Evolutionary conservation across 2,797 vertebrate species (phyloP), one percentile per base, ranked within the genome.

Genomic region (Anisognathus igniventris): DNA sequence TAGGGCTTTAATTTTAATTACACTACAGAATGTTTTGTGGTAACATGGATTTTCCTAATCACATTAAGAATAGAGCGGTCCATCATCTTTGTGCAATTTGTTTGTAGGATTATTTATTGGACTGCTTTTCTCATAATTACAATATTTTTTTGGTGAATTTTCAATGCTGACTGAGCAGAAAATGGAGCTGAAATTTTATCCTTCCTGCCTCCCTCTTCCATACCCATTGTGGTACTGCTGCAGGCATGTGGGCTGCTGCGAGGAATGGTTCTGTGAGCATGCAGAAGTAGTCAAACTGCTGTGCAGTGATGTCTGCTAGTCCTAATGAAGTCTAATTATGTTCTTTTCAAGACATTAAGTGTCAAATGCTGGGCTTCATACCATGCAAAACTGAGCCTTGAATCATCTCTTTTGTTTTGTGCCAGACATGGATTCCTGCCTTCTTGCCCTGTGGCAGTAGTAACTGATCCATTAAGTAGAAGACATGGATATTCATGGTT

Each of bases 61-160:
- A 9, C 20, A 28, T 61, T 53, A 42, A 76, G 28, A 71, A 48
- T 66, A 64, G 28, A 89, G 23, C 9, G 21, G 31, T 51, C 62
- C 16, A 4, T 86, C 21, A 23, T 71, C 27, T 68, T 71, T 15
- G 8, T 58, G 35, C 24, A 16, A 21, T 81, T 92, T 93, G 4
- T 89, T 92, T 75, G 28, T 33, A 84, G 42, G 39, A 11, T 4
- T 95, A 47, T 71, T 76, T 81, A 35, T 42, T 65, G 42, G 81
- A 78, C 22, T 45, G 21, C 20, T 87, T 72, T 90, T 79, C 30
- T 79, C 33, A 68, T 75, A 77, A 45, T 75, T 10, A 31, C 51
- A 77, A 17, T 8, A 61, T 4, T 7, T 30, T 27, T n/a, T 24
- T 28, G 2, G 33, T 91, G 27, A 53, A 7, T 78, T 87, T 72